phyloP scores from a whole-genome alignment of 2,113 vertebrate species.

The Thalassoma bifasciatum region DNA sequence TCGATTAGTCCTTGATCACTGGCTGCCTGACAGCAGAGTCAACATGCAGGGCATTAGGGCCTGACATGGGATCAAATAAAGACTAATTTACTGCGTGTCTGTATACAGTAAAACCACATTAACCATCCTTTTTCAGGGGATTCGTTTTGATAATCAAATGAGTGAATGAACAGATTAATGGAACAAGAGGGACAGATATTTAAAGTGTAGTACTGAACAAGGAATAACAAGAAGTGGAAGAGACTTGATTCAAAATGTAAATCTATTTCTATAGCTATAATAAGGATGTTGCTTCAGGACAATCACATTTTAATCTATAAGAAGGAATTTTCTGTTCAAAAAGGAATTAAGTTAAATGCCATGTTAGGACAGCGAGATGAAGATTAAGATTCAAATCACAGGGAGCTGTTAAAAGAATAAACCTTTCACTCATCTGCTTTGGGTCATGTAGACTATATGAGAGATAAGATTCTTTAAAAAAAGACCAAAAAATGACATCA shows the following conservation, averaged over 20 bases:
- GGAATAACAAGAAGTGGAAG: neutral
- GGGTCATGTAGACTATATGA: constrained; percentile 34
- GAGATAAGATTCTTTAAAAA: constrained; percentile 43
- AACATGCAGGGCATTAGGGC: constrained; percentile 73
- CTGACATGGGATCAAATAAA: constrained; percentile 76
- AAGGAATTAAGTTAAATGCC: constrained; percentile 31
- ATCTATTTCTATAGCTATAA: neutral
- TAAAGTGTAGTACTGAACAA: neutral
- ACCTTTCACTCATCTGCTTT: constrained; percentile 58
- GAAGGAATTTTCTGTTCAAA: constrained; percentile 17
- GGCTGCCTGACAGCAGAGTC: constrained; percentile 75
- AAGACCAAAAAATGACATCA: constrained; percentile 43
- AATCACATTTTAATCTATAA: neutral
- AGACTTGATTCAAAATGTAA: neutral
- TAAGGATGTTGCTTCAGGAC: constrained; percentile 41
- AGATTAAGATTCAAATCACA: constrained; percentile 23
- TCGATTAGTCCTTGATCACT: constrained; percentile 80
- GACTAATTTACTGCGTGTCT: constrained; percentile 80
- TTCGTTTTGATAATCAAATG: constrained; percentile 59
- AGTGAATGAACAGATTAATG: constrained; percentile 32
- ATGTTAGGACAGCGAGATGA: constrained; percentile 45
- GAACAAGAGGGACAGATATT: neutral
- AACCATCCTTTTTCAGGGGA: constrained; percentile 55
- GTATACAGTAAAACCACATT: constrained; percentile 68
- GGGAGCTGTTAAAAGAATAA: constrained; percentile 46